These are phyloP conservation scores for Darevskia mixta DNA, from an alignment of 2,797 vertebrate species.

Conservation along the genomic window DNA sequence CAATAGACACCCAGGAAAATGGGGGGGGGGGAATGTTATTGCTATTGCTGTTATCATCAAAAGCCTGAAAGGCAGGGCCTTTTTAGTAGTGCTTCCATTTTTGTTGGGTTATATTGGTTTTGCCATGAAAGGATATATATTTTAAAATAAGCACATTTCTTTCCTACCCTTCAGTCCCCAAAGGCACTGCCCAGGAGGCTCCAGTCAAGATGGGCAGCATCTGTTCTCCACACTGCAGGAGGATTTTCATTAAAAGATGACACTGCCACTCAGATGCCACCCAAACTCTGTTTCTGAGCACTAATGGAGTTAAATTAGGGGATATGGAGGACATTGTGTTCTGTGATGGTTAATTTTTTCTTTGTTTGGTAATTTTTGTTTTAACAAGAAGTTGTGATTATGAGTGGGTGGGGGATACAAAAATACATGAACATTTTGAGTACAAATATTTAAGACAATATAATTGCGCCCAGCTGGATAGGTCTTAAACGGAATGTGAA, in stretches of 20 bases:
- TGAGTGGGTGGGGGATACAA: constrained; percentile 36
- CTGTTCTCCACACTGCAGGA: background rate
- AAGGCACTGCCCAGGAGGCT: background rate
- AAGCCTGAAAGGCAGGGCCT: background rate
- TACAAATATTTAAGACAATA: constrained; percentile 63
- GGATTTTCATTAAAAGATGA: background rate
- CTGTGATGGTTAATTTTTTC: background rate
- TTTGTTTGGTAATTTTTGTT: background rate
- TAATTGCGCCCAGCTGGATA: constrained; percentile 24
- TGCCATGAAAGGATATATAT: background rate
- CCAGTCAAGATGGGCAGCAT: background rate
- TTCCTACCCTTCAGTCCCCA: background rate
- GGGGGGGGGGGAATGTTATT: background rate
- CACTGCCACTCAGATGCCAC: constrained; percentile 26
- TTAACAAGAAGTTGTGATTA: background rate
- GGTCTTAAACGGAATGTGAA: constrained; percentile 41
- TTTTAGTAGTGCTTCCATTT: background rate
- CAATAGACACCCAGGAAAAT: no score
- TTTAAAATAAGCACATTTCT: background rate
- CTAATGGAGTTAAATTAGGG: constrained; percentile 15
- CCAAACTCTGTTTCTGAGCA: background rate
- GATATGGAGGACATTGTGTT: constrained; percentile 14
- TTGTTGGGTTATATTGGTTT: no score
- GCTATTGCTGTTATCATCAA: background rate
- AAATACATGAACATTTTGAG: constrained; percentile 27